Evolutionary conservation across 2,888 invertebrate species (phyloP).

Genomic region (Lathronympha strigana): DNA sequence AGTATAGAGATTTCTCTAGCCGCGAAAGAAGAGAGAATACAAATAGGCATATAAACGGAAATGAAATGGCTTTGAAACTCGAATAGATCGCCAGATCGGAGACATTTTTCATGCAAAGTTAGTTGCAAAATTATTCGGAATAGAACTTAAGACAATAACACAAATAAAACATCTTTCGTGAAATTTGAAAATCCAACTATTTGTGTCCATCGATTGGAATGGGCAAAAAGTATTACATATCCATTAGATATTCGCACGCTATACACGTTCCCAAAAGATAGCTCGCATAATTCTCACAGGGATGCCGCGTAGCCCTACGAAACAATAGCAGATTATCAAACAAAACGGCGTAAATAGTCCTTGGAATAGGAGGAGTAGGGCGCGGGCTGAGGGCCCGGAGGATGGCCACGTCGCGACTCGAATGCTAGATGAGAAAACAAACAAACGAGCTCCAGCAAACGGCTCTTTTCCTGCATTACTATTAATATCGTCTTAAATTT

Average conservation of each 20-base stretch:
- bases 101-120: slow-evolving; percentile 60
- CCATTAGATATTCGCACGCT: slow-evolving; percentile 75
- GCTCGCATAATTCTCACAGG: slow-evolving; percentile 80
- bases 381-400: slow-evolving; percentile 78
- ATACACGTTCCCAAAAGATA: slow-evolving; percentile 79
- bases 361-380: slow-evolving; percentile 74
- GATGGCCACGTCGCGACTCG: slow-evolving; percentile 75
- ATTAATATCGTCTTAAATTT: slow-evolving; percentile 25
- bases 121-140: slow-evolving; percentile 41
- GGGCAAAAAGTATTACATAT: slow-evolving; percentile 58
- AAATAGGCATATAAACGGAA: slow-evolving; percentile 79
- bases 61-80: slow-evolving; percentile 76
- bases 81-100: slow-evolving; percentile 64
- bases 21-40: slow-evolving; percentile 75
- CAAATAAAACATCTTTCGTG: not conserved
- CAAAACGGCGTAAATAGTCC: slow-evolving; percentile 82
- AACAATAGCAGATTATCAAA: slow-evolving; percentile 83
- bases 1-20: slow-evolving; percentile 79
- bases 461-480: slow-evolving; percentile 32
- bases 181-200: slow-evolving; percentile 43
- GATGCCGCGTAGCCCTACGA: slow-evolving; percentile 71
- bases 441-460: slow-evolving; percentile 51
- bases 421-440: slow-evolving; percentile 76
- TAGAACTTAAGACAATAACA: slow-evolving; percentile 7
- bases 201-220: slow-evolving; percentile 45